Evolutionary conservation across 2,888 invertebrate genomes (phyloP).

Genomic region (Andrena praecox): DNA sequence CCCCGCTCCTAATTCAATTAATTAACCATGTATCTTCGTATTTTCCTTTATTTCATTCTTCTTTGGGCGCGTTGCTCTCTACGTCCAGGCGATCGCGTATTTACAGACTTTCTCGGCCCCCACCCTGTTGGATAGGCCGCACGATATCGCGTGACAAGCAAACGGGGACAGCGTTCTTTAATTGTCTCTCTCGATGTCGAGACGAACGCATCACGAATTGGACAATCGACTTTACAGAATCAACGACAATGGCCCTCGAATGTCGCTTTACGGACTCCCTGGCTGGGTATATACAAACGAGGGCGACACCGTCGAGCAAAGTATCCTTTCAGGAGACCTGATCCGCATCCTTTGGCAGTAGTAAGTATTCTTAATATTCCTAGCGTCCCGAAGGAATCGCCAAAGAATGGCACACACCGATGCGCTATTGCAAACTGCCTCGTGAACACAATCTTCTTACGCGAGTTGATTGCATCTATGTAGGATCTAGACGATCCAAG

Average conservation of each 20-base stretch:
- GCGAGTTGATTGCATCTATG: slow-evolving; percentile 4
- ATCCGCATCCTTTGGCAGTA: neutral
- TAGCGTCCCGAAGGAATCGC: neutral
- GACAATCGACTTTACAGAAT: slow-evolving; percentile 11
- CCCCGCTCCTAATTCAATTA: slow-evolving; percentile 25
- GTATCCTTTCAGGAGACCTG: slow-evolving; percentile 4
- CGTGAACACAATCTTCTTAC: neutral
- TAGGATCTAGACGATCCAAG: slow-evolving; percentile 12
- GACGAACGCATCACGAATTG: neutral
- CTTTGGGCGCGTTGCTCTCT: slow-evolving; percentile 49
- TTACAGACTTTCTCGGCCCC: slow-evolving; percentile 48
- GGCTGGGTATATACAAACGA: slow-evolving; percentile 9
- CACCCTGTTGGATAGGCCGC: slow-evolving; percentile 35
- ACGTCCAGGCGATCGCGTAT: slow-evolving; percentile 51
- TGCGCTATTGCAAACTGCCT: neutral
- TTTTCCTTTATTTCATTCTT: slow-evolving; percentile 6
- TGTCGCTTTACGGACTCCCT: neutral
- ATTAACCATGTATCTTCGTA: slow-evolving; percentile 14
- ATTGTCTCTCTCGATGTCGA: neutral
- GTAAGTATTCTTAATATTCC: neutral
- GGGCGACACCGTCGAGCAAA: slow-evolving; percentile 22
- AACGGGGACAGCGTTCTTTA: neutral
- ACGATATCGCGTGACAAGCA: neutral
- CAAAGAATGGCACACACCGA: slow-evolving; percentile 12
- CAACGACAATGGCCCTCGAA: neutral